Evolutionary conservation across 2,113 vertebrate genomes (phyloP).

Genomic region (Ahaetulla prasina): DNA sequence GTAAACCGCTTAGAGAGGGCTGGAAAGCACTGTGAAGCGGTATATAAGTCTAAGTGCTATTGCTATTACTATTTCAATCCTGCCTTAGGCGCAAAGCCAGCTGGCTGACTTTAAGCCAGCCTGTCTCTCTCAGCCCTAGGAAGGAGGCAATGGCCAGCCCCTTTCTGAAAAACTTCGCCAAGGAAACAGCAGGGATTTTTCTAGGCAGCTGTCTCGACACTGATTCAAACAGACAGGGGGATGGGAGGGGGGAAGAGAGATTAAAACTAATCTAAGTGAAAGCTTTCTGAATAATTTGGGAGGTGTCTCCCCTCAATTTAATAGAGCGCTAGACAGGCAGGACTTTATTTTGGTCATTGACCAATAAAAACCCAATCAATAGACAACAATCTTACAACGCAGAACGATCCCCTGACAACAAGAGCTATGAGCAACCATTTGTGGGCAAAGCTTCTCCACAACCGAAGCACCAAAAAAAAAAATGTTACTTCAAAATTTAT

Average conservation of each 20-base stretch:
- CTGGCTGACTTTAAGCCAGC: neutral
- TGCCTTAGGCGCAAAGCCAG: neutral
- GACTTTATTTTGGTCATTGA: neutral
- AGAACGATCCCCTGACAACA: neutral
- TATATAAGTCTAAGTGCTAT: too few species aligned
- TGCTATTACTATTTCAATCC: too few species aligned
- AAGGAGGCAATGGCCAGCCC: neutral
- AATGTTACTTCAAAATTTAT: neutral
- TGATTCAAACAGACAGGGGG: neutral
- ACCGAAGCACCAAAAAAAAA: neutral
- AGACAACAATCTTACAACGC: neutral
- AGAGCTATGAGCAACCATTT: neutral
- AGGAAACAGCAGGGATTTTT: neutral
- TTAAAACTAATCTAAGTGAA: neutral
- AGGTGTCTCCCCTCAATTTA: neutral
- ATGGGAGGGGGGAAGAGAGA: accelerated
- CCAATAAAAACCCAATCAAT: neutral
- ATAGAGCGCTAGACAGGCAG: neutral
- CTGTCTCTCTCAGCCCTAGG: neutral
- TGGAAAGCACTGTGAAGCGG: too few species aligned
- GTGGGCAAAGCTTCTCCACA: neutral
- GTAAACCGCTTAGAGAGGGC: too few species aligned
- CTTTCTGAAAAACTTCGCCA: too few species aligned
- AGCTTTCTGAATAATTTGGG: neutral
- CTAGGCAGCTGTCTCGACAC: neutral